These are phyloP conservation scores for Solenopsis fugax DNA, from an alignment of 1,140 invertebrate species.

Conservation along the genomic window DNA sequence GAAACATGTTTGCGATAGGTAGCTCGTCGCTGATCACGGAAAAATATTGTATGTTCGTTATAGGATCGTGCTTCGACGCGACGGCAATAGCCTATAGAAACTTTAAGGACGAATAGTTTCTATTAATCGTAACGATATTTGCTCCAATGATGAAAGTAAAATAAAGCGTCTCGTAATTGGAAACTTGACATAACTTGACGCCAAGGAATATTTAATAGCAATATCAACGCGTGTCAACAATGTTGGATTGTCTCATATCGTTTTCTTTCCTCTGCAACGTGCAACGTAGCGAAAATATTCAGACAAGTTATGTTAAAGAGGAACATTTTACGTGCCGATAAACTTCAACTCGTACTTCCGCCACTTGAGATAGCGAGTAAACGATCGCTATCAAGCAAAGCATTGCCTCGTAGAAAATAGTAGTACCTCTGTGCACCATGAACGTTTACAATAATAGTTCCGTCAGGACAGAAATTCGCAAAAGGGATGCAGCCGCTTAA, in stretches of 20 bases:
- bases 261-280: neutral
- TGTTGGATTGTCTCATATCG: neutral
- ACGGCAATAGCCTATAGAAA: slow-evolving; percentile 2
- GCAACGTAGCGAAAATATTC: slow-evolving; percentile 1
- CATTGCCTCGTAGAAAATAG: slow-evolving; percentile 8
- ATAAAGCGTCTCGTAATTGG: slow-evolving; percentile 10
- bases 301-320: neutral
- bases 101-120: slow-evolving; percentile 30
- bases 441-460: slow-evolving; percentile 28
- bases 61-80: neutral
- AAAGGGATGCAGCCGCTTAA: neutral
- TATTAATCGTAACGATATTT: slow-evolving; percentile 15
- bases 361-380: neutral
- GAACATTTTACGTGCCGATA: slow-evolving; percentile 5
- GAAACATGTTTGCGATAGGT: slow-evolving; percentile 27
- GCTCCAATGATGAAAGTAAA: slow-evolving; percentile 16
- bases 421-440: neutral
- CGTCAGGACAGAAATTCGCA: slow-evolving; percentile 25
- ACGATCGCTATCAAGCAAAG: neutral
- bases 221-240: neutral
- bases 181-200: slow-evolving; percentile 9
- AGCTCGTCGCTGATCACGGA: slow-evolving; percentile 34
- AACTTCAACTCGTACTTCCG: slow-evolving; percentile 4
- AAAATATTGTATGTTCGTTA: slow-evolving; percentile 40
- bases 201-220: neutral